A percentile compares a stretch with the other conserved stretches of the same genome.
phyloP scores from a whole-genome alignment of 2,888 invertebrate genomes.

The Lasioglossum calceatum region DNA sequence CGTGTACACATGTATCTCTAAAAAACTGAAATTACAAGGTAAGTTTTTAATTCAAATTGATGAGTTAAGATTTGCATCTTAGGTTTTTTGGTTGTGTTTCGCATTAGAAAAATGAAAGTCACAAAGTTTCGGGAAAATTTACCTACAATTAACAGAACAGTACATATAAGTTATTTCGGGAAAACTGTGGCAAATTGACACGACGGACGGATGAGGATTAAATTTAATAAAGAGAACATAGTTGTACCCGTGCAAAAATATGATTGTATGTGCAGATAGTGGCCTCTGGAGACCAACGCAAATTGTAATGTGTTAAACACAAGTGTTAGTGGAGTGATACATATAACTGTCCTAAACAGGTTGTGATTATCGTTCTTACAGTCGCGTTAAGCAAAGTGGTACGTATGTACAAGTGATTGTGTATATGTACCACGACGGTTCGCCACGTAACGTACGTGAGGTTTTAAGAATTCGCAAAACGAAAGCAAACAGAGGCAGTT shows the following conservation, averaged over 20 bases:
- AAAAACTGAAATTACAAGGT: neutral
- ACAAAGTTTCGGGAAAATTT: too few species aligned
- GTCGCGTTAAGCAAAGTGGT: neutral
- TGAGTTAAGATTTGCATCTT: too few species aligned
- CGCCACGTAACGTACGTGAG: neutral
- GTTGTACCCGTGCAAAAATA: neutral
- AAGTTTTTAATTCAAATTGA: too few species aligned
- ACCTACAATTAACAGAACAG: too few species aligned
- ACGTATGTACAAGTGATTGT: neutral
- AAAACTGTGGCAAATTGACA: too few species aligned
- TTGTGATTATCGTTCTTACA: neutral
- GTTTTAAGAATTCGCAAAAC: slow-evolving; percentile 29
- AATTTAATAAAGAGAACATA: neutral
- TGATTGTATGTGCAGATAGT: neutral
- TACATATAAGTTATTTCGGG: too few species aligned
- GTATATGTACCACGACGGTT: neutral
- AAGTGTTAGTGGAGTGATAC: neutral
- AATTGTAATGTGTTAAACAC: neutral
- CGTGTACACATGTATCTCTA: neutral
- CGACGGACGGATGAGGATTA: too few species aligned
- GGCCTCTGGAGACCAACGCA: neutral
- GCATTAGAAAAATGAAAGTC: too few species aligned
- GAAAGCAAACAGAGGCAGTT: neutral
- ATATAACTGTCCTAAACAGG: neutral
- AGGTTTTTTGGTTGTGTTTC: too few species aligned